phyloP scores from a whole-genome alignment of 1,140 invertebrate genomes.

The Sarcophaga bullata region DNA sequence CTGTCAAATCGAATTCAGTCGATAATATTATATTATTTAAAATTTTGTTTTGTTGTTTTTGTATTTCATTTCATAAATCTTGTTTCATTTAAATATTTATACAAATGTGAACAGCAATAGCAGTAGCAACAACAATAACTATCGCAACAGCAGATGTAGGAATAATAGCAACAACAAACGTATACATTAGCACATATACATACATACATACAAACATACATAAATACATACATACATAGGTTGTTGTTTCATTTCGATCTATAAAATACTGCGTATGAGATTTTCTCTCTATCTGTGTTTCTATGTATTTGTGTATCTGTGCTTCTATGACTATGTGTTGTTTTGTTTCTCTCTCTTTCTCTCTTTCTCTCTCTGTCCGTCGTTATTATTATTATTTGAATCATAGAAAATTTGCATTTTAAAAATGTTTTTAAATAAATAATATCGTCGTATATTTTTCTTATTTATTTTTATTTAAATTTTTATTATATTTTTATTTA shows the following conservation, averaged over 20 bases:
- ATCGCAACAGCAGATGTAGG: too few relatives aligned
- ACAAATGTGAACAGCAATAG: background rate
- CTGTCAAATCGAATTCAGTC: too few relatives aligned
- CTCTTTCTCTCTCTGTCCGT: too few relatives aligned
- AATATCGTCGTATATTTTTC: background rate
- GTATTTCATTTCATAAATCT: slow-evolving; percentile 12
- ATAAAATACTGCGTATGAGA: slow-evolving; percentile 22
- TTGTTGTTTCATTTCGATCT: background rate
- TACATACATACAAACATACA: too few relatives aligned
- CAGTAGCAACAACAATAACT: background rate
- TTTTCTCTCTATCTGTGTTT: background rate
- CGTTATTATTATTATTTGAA: background rate
- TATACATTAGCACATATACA: too few relatives aligned
- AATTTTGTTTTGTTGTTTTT: background rate
- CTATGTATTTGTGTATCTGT: background rate
- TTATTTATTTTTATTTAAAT: background rate
- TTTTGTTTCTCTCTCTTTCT: background rate
- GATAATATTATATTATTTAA: too few relatives aligned
- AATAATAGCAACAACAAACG: too few relatives aligned
- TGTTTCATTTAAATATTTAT: slow-evolving; percentile 25
- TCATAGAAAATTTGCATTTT: background rate
- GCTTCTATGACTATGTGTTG: too few relatives aligned
- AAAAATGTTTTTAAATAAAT: slow-evolving; percentile 9
- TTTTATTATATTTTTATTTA: background rate
- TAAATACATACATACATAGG: background rate